These are phyloP conservation scores for Peromyscus eremicus DNA, from an alignment of 2,797 vertebrate genomes.

Conservation along the genomic window DNA sequence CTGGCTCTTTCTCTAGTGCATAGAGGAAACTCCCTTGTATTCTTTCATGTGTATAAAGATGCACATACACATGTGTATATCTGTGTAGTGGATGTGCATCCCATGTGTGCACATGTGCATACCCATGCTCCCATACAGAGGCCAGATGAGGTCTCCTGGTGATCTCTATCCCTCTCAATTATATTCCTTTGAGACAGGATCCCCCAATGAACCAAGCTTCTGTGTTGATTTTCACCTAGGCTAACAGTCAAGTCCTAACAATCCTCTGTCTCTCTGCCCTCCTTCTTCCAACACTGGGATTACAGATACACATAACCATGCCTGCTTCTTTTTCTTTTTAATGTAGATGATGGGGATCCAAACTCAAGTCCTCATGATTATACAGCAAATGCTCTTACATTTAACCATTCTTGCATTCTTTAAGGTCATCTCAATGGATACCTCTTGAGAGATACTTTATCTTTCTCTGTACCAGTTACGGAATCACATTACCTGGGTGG, in stretches of 20 bases:
- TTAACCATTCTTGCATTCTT: background rate
- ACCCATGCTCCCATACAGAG: background rate
- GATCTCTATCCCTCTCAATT: background rate
- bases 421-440: background rate
- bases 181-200: background rate
- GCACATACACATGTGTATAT: background rate
- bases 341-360: background rate
- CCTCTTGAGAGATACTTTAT: background rate
- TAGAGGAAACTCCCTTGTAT: background rate
- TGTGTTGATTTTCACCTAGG: background rate
- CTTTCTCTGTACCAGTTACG: background rate
- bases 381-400: background rate
- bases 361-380: background rate
- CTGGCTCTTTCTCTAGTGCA: background rate
- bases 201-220: background rate
- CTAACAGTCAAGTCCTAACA: background rate
- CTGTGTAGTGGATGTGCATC: background rate
- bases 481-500: background rate
- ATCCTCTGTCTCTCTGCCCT: too few relatives aligned
- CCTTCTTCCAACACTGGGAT: background rate
- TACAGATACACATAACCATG: background rate
- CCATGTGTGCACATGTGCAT: too few relatives aligned
- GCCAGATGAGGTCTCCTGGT: background rate
- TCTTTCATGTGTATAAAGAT: background rate
- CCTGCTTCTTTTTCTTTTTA: background rate